Conservation (phyloP, 2,888 invertebrate genomes). For the Cantharis lateralis region DNA sequence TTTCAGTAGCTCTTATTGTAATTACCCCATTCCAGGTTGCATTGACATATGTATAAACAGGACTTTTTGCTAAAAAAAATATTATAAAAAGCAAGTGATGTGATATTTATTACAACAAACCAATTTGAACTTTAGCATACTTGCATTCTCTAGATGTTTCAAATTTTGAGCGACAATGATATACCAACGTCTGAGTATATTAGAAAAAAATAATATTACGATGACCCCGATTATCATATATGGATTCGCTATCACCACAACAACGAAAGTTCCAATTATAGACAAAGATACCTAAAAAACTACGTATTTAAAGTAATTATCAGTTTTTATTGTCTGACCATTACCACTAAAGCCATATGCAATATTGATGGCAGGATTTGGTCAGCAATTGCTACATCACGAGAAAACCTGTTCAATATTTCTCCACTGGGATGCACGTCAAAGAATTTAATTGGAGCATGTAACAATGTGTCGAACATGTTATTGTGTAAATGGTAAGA, state of each 20-base stretch:
- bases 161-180: conserved; percentile 71
- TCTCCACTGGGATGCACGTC: conserved; percentile 82
- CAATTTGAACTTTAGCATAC: too few relatives aligned
- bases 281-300: conserved; percentile 49
- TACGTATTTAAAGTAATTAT: too few relatives aligned
- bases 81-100: too few relatives aligned
- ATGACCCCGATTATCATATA: conserved; percentile 66
- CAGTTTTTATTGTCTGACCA: not conserved
- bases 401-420: conserved; percentile 80
- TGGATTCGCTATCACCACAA: conserved; percentile 70
- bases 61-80: conserved; percentile 69
- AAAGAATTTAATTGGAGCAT: conserved; percentile 72
- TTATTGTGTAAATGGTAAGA: conserved; percentile 65
- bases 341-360: not conserved
- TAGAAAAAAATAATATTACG: conserved; percentile 66
- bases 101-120: too few relatives aligned
- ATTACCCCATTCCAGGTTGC: conserved; percentile 81
- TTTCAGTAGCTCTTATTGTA: conserved; percentile 78
- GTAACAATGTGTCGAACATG: conserved; percentile 64
- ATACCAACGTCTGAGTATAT: conserved; percentile 66
- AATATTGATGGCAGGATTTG: conserved; percentile 69
- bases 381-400: conserved; percentile 80
- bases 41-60: conserved; percentile 52
- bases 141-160: conserved; percentile 63
- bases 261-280: conserved; percentile 69